phyloP scores from a whole-genome alignment of 2,113 vertebrate species.

The Silurus glanis region DNA sequence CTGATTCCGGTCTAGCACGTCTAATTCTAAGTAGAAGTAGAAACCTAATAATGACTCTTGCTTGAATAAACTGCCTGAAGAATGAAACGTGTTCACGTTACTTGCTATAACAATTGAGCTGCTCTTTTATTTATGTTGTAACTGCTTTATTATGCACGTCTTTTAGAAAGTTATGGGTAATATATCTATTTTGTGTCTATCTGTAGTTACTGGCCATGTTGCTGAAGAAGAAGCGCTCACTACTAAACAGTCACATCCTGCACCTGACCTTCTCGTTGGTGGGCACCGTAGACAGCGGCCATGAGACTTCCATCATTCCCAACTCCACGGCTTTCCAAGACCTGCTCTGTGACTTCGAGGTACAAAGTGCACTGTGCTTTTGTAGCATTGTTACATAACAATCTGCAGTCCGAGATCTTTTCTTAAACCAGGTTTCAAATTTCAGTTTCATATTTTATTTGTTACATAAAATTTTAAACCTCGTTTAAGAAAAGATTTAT shows the following conservation, averaged over 20 bases:
- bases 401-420: not conserved
- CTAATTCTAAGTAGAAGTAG: not conserved
- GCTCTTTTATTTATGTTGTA: not conserved
- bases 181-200: conserved; percentile 16
- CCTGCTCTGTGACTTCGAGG: conserved; percentile 96
- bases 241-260: conserved; percentile 97
- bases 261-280: conserved; percentile 98
- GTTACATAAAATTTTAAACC: not conserved
- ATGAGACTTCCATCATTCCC: conserved; percentile 97
- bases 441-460: not conserved
- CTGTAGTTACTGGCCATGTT: conserved; percentile 92
- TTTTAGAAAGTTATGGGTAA: not conserved
- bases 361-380: conserved; percentile 59
- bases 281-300: conserved; percentile 95
- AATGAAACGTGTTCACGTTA: not conserved
- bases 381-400: not conserved
- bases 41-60: not conserved
- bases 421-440: not conserved
- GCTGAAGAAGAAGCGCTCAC: conserved; percentile 92
- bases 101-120: too few relatives aligned
- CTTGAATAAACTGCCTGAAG: not conserved
- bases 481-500: not conserved
- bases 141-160: not conserved
- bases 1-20: too few relatives aligned
- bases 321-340: conserved; percentile 98